Base-by-base conservation (phyloP, 2,113 vertebrate species). In the Scomber japonicus region DNA sequence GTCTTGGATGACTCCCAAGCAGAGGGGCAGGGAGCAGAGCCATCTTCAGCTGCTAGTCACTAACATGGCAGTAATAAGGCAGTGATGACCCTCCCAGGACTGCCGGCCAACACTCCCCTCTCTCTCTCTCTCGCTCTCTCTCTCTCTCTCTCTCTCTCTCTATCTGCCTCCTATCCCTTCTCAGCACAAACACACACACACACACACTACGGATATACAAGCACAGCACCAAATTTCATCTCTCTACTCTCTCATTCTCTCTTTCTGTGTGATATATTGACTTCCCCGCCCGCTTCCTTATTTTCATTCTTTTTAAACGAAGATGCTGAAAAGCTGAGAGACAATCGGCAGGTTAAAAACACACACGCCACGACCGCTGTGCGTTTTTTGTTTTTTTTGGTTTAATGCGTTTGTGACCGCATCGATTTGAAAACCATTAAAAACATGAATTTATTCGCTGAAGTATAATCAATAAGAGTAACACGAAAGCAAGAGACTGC, bases 1-100 rank as follows among this genome's bases (percentile, higher is more conserved):
- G 85, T 86, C 87, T 93, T 95, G 94, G 94, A 93, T 53, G 71
- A 70, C 81, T 90, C 86, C 94, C 92, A 93, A 91, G 77, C 87
- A 68, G 88, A 67, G 82, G 89, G 83, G 90, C 82, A 91, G 87
- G 82, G 89, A 91, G 86, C 80, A 86, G 88, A 92, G 89, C 81
- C 84, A 87, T 93, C 90, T 89, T 93, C 86, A 87, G 88, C 91
- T 91, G 89, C 85, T 89, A 61, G 70, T 91, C 92, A 84, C 88
- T 89, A 93, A 91, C 89, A 91, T 87, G 83, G 88, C 87, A 90
- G 89, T 90, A 91, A 94, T 88, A 90, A 92, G 87, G 88, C 88
- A 84, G 87, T 80, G 84, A 90, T 90, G 90, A 91, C 88, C 90
- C 88, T 90, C 88, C 73, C 80, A 83, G 85, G 91, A 89, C 89